phyloP scores from a whole-genome alignment of 2,888 invertebrate species.

The Agriopis aurantiaria region DNA sequence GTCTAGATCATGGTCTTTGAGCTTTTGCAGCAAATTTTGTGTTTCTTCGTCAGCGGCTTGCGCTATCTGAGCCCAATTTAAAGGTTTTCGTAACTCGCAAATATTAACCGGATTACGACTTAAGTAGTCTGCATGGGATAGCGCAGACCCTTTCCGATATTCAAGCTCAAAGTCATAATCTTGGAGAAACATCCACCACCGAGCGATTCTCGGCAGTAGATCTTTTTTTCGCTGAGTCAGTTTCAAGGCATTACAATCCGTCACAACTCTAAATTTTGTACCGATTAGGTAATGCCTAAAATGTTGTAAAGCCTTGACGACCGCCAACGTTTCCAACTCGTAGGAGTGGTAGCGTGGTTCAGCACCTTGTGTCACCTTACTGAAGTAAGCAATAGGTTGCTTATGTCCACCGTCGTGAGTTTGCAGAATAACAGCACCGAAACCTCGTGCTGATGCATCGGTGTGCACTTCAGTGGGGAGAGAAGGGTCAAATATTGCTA shows the following conservation, averaged over 20 bases:
- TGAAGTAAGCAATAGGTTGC: slow-evolving; percentile 37
- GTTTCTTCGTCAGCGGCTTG: slow-evolving; percentile 48
- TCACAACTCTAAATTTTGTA: slow-evolving; percentile 44
- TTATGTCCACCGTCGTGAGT: slow-evolving; percentile 19
- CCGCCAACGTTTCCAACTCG: slow-evolving; percentile 41
- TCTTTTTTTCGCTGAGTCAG: slow-evolving; percentile 47
- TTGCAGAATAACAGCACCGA: slow-evolving; percentile 41
- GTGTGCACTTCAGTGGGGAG: slow-evolving; percentile 38
- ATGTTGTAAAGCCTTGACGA: slow-evolving; percentile 46
- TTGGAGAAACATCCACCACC: slow-evolving; percentile 51
- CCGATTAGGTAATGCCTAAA: slow-evolving; percentile 49
- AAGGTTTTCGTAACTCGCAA: slow-evolving; percentile 11
- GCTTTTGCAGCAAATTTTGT: slow-evolving; percentile 36
- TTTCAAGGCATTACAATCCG: slow-evolving; percentile 52
- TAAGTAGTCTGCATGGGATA: slow-evolving; percentile 42
- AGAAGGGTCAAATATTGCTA: slow-evolving; percentile 38
- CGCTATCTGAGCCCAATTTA: slow-evolving; percentile 45
- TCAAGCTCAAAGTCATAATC: slow-evolving; percentile 46
- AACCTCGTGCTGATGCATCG: slow-evolving; percentile 22
- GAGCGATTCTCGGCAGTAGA: slow-evolving; percentile 45
- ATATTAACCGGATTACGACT: slow-evolving; percentile 36
- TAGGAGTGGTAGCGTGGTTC: slow-evolving; percentile 45
- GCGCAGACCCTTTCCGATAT: slow-evolving; percentile 44
- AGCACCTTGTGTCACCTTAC: slow-evolving; percentile 39
- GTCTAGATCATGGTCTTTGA: slow-evolving; percentile 45